Base-by-base conservation (phyloP, 2,797 vertebrate genomes). In the Thripadectes ignobilis region DNA sequence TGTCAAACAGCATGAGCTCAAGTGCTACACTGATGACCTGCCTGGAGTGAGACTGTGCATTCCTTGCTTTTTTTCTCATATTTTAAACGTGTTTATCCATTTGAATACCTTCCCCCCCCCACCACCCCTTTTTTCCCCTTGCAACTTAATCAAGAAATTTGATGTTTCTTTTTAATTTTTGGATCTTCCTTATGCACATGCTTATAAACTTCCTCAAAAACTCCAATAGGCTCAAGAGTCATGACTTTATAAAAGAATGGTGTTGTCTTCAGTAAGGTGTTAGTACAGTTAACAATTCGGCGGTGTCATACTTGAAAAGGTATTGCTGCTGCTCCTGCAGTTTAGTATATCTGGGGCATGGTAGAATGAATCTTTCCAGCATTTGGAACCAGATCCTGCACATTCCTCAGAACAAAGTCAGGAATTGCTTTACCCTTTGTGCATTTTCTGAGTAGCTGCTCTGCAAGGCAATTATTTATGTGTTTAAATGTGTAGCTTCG, bases 41-140 rank as follows among this genome's bases (percentile, higher is more conserved):
- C 19, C 30, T 92, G 32, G 45, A 43, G 10, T 20, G 32, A 26
- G 6, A 27, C 39, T 23, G 1, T 61, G 41, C 38, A 32, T 68
- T 91, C 15, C 46, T 88, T 55, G 39, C 7, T 72, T 85, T 71
- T 54, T 79, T 59, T 76, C 29, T 62, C 15, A 18, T 34, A 8
- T 51, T 80, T 81, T 54, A 54, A 71, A 51, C 10, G 51, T 54
- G 3, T 52, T 79, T 68, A 57, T 61, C 51, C 16, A 3, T 52
- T 9, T 36, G 5, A 43, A 39, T 5, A 38, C 23, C 10, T 24
- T 63, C 10, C 7, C 32, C 10, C 7, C 32, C 10, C 7, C 32
- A 1, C 2, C 21, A 1, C 3, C 10, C 7, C 32, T 29, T 43
- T 43, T 10, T 61, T 20, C 14, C 5, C 71, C 6, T 29, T 4